A percentile compares a stretch with the other conserved stretches of the same genome.
Conservation (phyloP, 2,797 vertebrate species). For the Aeoliscus strigatus region DNA sequence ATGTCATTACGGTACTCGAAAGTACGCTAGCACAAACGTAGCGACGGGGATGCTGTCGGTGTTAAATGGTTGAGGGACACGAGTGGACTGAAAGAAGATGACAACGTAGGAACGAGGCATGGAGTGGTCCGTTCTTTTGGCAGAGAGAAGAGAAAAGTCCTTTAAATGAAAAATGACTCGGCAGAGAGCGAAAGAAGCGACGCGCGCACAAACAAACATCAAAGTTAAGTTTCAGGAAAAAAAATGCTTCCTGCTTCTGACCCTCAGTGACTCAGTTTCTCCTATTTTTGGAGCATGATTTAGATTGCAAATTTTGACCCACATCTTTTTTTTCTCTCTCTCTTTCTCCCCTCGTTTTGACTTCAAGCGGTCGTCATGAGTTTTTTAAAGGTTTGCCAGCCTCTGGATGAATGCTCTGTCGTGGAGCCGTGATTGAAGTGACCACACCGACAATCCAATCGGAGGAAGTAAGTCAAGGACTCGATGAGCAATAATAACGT, state of each 20-base stretch:
- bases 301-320: slow-evolving; percentile 67
- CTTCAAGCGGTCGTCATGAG: slow-evolving; percentile 23
- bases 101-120: slow-evolving; percentile 42
- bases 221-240: slow-evolving; percentile 40
- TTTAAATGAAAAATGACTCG: slow-evolving; percentile 42
- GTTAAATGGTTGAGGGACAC: slow-evolving; percentile 25
- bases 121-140: slow-evolving; percentile 21
- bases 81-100: slow-evolving; percentile 26
- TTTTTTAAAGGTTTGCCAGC: slow-evolving; percentile 29
- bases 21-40: no score
- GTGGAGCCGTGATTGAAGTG: slow-evolving; percentile 13
- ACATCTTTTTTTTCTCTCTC: no score
- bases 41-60: no score
- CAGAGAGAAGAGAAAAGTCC: slow-evolving; percentile 38
- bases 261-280: slow-evolving; percentile 41
- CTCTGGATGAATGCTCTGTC: slow-evolving; percentile 13
- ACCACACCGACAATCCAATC: slow-evolving; percentile 14
- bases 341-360: slow-evolving; percentile 18
- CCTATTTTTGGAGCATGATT: slow-evolving; percentile 54
- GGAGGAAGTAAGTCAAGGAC: slow-evolving; percentile 12
- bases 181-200: slow-evolving; percentile 23
- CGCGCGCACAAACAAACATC: slow-evolving; percentile 44
- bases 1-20: no score
- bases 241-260: slow-evolving; percentile 41
- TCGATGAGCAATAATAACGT: slow-evolving; percentile 14